Base-by-base conservation (phyloP, 2,797 vertebrate genomes). In the Anguilla pacifica region DNA sequence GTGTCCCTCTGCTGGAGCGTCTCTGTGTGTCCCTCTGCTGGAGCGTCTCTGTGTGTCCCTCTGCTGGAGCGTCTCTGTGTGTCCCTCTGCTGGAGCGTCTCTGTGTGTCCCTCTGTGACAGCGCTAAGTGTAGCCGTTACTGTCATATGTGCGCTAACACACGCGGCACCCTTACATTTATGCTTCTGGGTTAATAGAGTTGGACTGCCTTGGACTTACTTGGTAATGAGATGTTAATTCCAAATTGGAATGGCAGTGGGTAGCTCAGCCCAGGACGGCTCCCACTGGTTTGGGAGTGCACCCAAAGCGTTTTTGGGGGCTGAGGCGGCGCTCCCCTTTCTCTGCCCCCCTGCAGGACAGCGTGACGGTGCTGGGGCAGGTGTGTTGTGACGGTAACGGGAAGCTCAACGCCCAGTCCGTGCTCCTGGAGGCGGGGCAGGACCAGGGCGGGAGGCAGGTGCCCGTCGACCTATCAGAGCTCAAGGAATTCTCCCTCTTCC, bases 371-470 rank as follows among this genome's bases (percentile, higher is more conserved):
- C 88, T 98, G 92, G 98, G 98, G 5, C 97, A 97, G 89, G 95
- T 99, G n/a, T 95, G 96, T 89, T 99, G 98, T 0, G 98, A 99
- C 70, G 94, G 98, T 87, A 98, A 98, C 0, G 98, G 98, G 49
- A 98, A 97, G 89, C 95, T 99, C 46, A 99, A 99, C 2, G 92
- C 95, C 31, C 96, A 97, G n/a, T 99, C 98, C 0, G 96, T 98
- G 57, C 92, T 99, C 70, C 90, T 99, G 59, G 97, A 98, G 92
- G 97, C 97, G 0, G 97, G 98, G 85, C 95, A 93, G 22, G 97
- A 98, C 3, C 96, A 97, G 53, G 97, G 98, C 0, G 95, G 95
- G 2, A 96, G 94, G 70, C 96, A 94, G 49, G 92, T 99, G n/a
- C 96, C 97, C 0, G 94, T 99, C 6, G 97, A 98, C 88, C 91